A percentile compares a stretch with the other conserved stretches of the same genome.
Evolutionary conservation across 2,797 vertebrate genomes (phyloP).

Genomic region (Varecia variegata): DNA sequence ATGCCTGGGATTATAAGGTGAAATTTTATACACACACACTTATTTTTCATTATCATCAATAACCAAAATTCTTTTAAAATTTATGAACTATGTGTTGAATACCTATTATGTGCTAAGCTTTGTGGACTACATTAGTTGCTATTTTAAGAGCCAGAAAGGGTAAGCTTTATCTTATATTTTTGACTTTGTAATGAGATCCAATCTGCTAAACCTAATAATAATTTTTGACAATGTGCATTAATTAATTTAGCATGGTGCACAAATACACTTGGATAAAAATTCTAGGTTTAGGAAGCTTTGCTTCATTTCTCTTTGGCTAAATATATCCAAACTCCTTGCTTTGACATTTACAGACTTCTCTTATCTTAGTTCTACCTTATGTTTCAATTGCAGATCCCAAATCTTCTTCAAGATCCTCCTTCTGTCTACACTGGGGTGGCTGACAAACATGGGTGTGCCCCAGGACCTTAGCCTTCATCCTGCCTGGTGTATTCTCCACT

Average conservation of each 20-base stretch:
- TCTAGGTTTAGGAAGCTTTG: not conserved
- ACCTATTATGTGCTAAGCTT: not conserved
- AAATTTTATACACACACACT: not conserved
- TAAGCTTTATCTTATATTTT: not conserved
- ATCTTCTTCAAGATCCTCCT: not conserved
- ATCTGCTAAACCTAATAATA: constrained; percentile 5
- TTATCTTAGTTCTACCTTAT: not conserved
- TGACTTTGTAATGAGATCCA: not conserved
- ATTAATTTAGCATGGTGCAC: not conserved
- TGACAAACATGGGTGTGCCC: fast-evolving
- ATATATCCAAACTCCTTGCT: not conserved
- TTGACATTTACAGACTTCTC: not conserved
- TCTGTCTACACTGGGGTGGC: not conserved
- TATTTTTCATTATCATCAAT: not conserved
- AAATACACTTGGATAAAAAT: not conserved
- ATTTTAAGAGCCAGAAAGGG: not conserved
- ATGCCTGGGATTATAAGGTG: not conserved
- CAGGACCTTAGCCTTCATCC: not conserved
- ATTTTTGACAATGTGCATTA: not conserved
- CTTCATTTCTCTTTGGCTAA: not conserved
- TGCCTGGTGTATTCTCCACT: not conserved
- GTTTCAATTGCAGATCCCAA: not conserved
- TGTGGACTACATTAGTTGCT: not conserved
- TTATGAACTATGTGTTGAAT: not conserved
- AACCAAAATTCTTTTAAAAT: not conserved